These are phyloP conservation scores for Rotaria magnacalcarata DNA, from an alignment of 2,888 invertebrate species.

Conservation along the genomic window DNA sequence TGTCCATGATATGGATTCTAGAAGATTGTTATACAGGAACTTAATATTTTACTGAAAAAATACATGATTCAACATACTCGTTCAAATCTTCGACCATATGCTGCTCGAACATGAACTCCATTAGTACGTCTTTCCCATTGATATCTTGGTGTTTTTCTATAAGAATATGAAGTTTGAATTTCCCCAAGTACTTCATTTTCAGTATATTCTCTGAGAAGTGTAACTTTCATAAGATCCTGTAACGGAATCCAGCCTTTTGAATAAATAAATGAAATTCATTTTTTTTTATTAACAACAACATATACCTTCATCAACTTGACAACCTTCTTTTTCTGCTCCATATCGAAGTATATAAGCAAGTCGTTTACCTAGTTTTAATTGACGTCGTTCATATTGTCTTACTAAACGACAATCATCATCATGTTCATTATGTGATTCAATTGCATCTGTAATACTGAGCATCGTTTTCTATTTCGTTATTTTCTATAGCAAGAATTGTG, in stretches of 20 bases:
- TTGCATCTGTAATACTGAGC: neutral
- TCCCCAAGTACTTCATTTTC: conserved; percentile 50
- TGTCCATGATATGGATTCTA: conserved; percentile 53
- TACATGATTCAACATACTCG: conserved; percentile 48
- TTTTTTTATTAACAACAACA: neutral
- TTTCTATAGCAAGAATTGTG: neutral
- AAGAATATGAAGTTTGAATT: conserved; percentile 50
- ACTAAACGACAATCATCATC: neutral
- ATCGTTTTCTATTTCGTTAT: neutral
- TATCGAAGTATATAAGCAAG: conserved; percentile 54
- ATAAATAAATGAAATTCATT: neutral
- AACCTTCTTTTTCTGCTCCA: conserved; percentile 53
- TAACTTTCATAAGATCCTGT: conserved; percentile 49
- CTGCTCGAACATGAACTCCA: conserved; percentile 51
- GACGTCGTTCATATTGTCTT: neutral
- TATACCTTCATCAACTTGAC: conserved; percentile 51
- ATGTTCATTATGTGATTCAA: neutral
- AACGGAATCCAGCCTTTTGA: conserved; percentile 53
- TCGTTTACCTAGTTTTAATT: conserved; percentile 49
- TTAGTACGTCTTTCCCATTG: conserved; percentile 49
- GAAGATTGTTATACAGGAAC: conserved; percentile 31
- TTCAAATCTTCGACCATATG: conserved; percentile 52
- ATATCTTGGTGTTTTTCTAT: conserved; percentile 51
- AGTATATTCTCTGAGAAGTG: conserved; percentile 50
- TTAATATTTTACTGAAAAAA: neutral